Evolutionary conservation across 2,888 invertebrate species (phyloP).

Genomic region (Machimus atricapillus): DNA sequence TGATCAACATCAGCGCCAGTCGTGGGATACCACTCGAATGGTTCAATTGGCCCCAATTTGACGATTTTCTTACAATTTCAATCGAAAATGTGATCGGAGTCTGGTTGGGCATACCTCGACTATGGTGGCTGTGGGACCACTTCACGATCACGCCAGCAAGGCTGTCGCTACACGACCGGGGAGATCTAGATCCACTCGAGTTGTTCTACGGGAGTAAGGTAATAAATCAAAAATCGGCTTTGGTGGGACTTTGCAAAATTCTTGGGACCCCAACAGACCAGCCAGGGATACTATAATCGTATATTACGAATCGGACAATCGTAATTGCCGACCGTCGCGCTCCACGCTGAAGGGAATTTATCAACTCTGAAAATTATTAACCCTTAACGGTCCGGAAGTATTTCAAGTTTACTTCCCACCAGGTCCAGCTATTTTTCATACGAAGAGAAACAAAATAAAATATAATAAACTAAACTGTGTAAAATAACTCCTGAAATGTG

Average conservation of each 20-base stretch:
- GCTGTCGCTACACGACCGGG: neutral
- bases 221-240: conserved; percentile 17
- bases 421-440: no score
- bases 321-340: neutral
- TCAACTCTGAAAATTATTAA: neutral
- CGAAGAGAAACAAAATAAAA: no score
- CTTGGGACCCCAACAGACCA: neutral
- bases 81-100: conserved; percentile 2
- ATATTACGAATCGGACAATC: neutral
- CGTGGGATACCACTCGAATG: conserved; percentile 35
- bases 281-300: neutral
- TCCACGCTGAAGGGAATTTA: neutral
- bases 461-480: no score
- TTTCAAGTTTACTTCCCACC: no score
- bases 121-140: neutral
- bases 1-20: neutral
- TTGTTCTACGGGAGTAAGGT: neutral
- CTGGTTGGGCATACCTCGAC: neutral
- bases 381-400: no score
- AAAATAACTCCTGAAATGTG: no score
- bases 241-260: neutral
- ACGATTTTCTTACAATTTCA: conserved; percentile 21
- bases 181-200: neutral
- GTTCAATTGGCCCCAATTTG: conserved; percentile 27
- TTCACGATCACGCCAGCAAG: neutral